Base-by-base conservation (phyloP, 2,888 invertebrate genomes). In the Willowsia nigromaculata region DNA sequence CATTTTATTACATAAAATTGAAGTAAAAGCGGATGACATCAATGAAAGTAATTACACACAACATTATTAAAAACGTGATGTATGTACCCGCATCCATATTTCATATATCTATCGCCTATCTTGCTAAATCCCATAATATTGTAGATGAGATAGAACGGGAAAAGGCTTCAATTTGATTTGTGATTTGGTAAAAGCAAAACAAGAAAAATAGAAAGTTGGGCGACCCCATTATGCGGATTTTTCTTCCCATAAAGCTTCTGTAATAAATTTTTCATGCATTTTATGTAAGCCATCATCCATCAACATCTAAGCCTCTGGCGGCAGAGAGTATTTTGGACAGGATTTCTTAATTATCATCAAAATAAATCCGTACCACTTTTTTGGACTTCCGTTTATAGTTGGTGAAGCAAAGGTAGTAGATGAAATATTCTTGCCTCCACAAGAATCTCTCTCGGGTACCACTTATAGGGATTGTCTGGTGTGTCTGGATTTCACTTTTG, bases 301-400 rank as follows among this genome's bases (percentile, higher is more conserved):
- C 86, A 86, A 65, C 62, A 80, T 76, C 25, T 80, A 68, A 80
- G 59, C 86, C 86, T 25, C 50, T 18, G 59, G 76, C 78, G 50
- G 22, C 30, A 62, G 30, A 74, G 74, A 80, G 53, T 80, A 50
- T 50, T 53, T 53, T 53, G 62, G 65, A 86, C 86, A 86, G 86
- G 80, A 65, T 86, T 86, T 86, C 86, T 86, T 86, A 86, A 86
- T 86, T 80, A 86, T 86, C 80, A 86, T 86, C 86, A 68, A 62
- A 80, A 86, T 80, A 86, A 80, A 62, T 84, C 76, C 85, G 30
- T 62, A 18, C 47, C 43, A 65, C 78, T 47, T 65, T 85, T 83
- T 22, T 33, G n/a, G 9, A 9, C 47, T 56, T 74, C 43, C 71
- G 65, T 82, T 30, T 53, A n/a, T 18, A n/a, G 37, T 65, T 1